phyloP scores from a whole-genome alignment of 2,797 vertebrate genomes.

The Emydoidea blandingii region DNA sequence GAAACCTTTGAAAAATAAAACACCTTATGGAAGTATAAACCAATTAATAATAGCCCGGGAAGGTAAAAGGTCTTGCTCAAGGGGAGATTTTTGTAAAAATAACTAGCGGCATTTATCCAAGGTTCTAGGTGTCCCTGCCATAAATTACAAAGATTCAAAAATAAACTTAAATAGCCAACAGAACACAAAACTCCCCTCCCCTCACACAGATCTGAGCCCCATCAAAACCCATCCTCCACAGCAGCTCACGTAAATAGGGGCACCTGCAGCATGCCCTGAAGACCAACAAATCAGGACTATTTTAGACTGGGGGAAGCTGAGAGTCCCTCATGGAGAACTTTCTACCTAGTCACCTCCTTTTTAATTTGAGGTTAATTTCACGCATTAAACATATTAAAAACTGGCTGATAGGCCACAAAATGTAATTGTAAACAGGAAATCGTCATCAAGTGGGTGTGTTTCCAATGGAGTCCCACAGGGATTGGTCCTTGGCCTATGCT shows the following conservation, averaged over 20 bases:
- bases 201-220: background rate
- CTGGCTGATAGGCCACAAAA: no score
- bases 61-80: background rate
- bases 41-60: background rate
- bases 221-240: rapidly evolving
- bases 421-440: no score
- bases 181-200: background rate
- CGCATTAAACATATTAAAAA: no score
- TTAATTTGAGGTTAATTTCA: background rate
- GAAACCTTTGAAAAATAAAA: constrained; percentile 8
- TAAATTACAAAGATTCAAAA: background rate
- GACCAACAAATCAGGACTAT: background rate
- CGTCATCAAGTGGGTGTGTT: no score
- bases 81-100: constrained; percentile 23
- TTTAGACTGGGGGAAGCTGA: background rate
- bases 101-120: background rate
- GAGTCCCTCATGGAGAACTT: background rate
- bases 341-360: background rate
- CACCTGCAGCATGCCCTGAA: background rate
- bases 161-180: background rate
- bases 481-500: no score
- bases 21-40: constrained; percentile 9
- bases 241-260: background rate
- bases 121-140: background rate
- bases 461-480: no score